Conservation (phyloP, 2,797 vertebrate genomes). For the Pseudomugil gertrudae region DNA sequence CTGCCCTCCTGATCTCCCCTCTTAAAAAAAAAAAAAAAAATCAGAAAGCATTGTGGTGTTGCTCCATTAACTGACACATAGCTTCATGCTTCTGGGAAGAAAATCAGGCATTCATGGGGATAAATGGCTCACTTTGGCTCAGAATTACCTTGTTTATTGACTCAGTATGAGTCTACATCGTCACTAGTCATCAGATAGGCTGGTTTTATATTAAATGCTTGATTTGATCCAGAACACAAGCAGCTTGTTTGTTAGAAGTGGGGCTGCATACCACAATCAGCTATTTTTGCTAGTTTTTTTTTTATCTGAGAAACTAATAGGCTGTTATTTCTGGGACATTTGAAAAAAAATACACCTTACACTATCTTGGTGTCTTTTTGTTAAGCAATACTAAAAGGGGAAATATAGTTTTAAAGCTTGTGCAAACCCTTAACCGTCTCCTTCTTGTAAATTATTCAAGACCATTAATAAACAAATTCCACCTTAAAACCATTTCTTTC, state of each 20-base stretch:
- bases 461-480: constrained; percentile 37
- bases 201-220: constrained; percentile 29
- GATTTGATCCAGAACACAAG: constrained; percentile 24
- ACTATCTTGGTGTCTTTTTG: neutral
- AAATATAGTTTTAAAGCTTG: neutral
- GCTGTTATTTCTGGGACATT: constrained; percentile 15
- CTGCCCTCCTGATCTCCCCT: neutral
- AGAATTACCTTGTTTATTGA: constrained; percentile 54
- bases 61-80: constrained; percentile 47
- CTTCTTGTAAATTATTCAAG: neutral
- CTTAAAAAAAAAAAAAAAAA: constrained; percentile 9
- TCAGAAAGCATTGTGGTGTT: constrained; percentile 34
- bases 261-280: constrained; percentile 31
- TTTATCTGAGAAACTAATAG: constrained; percentile 41
- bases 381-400: constrained; percentile 2
- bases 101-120: constrained; percentile 46
- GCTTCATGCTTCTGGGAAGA: constrained; percentile 18
- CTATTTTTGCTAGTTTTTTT: constrained; percentile 10
- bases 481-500: neutral
- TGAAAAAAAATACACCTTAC: constrained; percentile 9
- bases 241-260: constrained; percentile 36
- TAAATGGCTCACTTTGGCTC: constrained; percentile 41
- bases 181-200: constrained; percentile 20
- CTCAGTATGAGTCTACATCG: constrained; percentile 38
- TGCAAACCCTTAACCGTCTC: neutral